phyloP scores from a whole-genome alignment of 92 coral and sea anemone species.

The Zoanthus gigantus region DNA sequence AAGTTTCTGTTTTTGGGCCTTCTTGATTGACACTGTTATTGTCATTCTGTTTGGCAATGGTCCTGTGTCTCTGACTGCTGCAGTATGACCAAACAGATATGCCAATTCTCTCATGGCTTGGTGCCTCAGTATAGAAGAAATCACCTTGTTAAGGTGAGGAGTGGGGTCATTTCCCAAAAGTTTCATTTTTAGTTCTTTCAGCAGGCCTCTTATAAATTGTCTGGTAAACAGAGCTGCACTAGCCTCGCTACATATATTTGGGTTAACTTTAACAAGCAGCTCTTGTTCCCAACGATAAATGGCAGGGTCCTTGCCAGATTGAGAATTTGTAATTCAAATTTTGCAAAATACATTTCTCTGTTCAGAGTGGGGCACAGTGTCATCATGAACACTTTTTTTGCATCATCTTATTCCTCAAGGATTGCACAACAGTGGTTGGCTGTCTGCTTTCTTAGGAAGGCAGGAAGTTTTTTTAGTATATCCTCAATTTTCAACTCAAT shows the following conservation, averaged over 20 bases:
- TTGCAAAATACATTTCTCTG: conserved; percentile 11
- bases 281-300: conserved; percentile 36
- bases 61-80: background rate
- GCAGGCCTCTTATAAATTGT: conserved; percentile 36
- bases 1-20: background rate
- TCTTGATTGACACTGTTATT: background rate
- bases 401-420: background rate
- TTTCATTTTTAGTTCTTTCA: conserved; percentile 7
- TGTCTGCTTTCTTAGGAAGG: conserved; percentile 7
- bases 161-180: conserved; percentile 41
- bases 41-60: background rate
- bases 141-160: conserved; percentile 15
- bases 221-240: conserved; percentile 14
- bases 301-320: conserved; percentile 28
- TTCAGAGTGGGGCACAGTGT: background rate
- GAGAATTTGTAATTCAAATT: conserved; percentile 21
- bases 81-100: background rate
- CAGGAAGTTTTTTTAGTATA: conserved; percentile 12
- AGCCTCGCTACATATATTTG: background rate
- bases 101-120: background rate
- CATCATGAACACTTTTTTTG: background rate
- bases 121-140: background rate
- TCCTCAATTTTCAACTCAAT: no score
- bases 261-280: conserved; percentile 14
- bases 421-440: conserved; percentile 21